These are phyloP conservation scores for Brenthis ino DNA, from an alignment of 2,888 invertebrate genomes.

Conservation along the genomic window DNA sequence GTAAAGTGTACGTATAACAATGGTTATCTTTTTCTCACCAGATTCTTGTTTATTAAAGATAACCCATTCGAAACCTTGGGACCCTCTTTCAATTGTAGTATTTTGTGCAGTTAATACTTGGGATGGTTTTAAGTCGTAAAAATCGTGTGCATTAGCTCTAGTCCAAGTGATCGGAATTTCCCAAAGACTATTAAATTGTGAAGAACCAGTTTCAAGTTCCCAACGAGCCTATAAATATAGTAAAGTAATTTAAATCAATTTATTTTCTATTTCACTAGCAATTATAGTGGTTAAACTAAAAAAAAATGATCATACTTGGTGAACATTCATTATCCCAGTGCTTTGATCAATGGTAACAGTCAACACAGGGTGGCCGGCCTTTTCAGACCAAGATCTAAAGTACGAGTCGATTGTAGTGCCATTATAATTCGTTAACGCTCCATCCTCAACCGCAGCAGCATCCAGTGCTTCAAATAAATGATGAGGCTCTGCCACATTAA, in stretches of 20 bases:
- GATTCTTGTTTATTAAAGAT: constrained; percentile 84
- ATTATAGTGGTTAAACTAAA: not conserved
- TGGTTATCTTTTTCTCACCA: constrained; percentile 58
- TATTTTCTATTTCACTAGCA: not conserved
- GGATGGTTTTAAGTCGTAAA: constrained; percentile 65
- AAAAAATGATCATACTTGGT: constrained; percentile 61
- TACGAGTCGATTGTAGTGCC: constrained; percentile 67
- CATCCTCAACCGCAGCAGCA: constrained; percentile 55
- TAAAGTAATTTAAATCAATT: not conserved
- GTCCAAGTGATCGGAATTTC: constrained; percentile 76
- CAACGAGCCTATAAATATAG: constrained; percentile 56
- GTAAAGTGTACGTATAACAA: not conserved
- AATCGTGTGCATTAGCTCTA: constrained; percentile 61
- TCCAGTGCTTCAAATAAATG: constrained; percentile 78
- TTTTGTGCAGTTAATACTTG: constrained; percentile 52
- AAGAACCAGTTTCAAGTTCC: constrained; percentile 57
- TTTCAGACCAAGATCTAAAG: constrained; percentile 83
- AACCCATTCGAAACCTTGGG: constrained; percentile 78
- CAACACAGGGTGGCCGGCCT: constrained; percentile 83
- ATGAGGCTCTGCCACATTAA: constrained; percentile 71
- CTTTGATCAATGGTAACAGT: constrained; percentile 70
- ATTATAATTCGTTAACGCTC: constrained; percentile 54
- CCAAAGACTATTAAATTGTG: constrained; percentile 54
- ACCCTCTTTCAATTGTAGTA: constrained; percentile 54
- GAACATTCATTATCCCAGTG: constrained; percentile 60